Base-by-base conservation (phyloP, 1,140 invertebrate genomes). In the Scylla paramamosain region DNA sequence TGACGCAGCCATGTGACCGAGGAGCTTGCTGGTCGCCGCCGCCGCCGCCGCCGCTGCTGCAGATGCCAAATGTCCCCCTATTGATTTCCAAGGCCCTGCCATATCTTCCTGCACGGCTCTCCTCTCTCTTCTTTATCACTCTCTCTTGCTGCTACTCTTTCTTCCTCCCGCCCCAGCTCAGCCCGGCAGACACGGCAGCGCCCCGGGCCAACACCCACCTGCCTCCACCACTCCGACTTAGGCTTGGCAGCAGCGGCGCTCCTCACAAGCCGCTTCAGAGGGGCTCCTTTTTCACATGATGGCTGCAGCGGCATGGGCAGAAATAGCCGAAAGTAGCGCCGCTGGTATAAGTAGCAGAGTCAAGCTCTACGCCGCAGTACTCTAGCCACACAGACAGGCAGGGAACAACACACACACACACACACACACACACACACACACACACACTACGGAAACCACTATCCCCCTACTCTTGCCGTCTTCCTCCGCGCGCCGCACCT, bases 51-150 rank as follows among this genome's bases (percentile, higher is more conserved):
- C 83, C 92, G 82, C 59, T 31, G 48, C 46, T 94, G 93, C 93
- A 94, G 93, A 94, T 94, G 93, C 93, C 93, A 94, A 94, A 94
- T 94, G 93, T 94, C 93, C 93, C 93, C 88, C 87, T 94, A 94
- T 94, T 94, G 93, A 94, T 94, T 94, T 94, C 93, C 87, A 91
- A 94, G 93, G 93, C 87, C 93, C 93, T 94, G 93, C 93, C 93
- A 94, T 94, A 94, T 91, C 93, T 94, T 94, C 87, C 87, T 94
- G 93, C 93, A 94, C 86, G 93, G 48, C 93, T 93, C 84, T 83
- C 59, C 93, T 94, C 93, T 94, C 88, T 90, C 67, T 94, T 89
- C 88, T 91, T 94, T 91, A 94, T 94, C 88, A 93, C 92, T 88
- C 48, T 88, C 88, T 32, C 88, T 82, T 90, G 29, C 84, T 88